Percentiles rank a stretch among this genome's conserved stretches.
Evolutionary conservation across 1,140 invertebrate species (phyloP).

Genomic region (Globodera rostochiensis): DNA sequence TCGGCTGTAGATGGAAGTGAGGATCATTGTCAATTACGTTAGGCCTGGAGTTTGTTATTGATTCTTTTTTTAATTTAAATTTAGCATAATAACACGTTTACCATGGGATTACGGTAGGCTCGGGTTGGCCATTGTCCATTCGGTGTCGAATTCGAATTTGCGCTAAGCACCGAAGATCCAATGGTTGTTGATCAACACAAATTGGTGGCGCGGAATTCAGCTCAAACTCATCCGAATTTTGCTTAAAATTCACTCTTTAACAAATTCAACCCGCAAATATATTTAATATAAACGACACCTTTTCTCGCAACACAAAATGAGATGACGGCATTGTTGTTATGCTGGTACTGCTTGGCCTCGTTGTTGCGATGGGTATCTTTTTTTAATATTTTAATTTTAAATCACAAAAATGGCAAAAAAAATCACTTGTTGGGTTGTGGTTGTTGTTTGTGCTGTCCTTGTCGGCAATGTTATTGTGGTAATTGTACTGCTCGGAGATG

Average conservation of each 20-base stretch:
- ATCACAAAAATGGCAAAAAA: too few relatives aligned
- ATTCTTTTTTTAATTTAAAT: not conserved
- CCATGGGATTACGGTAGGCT: slow-evolving; percentile 1
- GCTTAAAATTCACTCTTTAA: not conserved
- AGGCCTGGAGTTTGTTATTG: not conserved
- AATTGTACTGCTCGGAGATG: not conserved
- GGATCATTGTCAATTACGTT: slow-evolving; percentile 1
- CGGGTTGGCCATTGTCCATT: not conserved
- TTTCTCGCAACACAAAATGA: not conserved
- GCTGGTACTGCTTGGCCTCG: too few relatives aligned
- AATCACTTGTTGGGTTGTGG: not conserved
- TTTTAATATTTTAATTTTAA: too few relatives aligned
- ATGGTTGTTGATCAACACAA: not conserved
- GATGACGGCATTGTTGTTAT: not conserved
- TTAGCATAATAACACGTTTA: not conserved
- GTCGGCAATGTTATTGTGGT: not conserved
- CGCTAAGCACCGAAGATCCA: not conserved
- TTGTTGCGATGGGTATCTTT: too few relatives aligned
- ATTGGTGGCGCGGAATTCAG: not conserved
- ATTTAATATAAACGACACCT: not conserved
- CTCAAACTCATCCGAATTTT: not conserved
- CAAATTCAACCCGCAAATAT: not conserved
- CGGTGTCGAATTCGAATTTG: not conserved
- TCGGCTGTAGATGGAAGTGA: not conserved
- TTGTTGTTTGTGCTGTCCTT: not conserved